phyloP scores from a whole-genome alignment of 2,113 vertebrate species.

The Cyphotilapia sp. region DNA sequence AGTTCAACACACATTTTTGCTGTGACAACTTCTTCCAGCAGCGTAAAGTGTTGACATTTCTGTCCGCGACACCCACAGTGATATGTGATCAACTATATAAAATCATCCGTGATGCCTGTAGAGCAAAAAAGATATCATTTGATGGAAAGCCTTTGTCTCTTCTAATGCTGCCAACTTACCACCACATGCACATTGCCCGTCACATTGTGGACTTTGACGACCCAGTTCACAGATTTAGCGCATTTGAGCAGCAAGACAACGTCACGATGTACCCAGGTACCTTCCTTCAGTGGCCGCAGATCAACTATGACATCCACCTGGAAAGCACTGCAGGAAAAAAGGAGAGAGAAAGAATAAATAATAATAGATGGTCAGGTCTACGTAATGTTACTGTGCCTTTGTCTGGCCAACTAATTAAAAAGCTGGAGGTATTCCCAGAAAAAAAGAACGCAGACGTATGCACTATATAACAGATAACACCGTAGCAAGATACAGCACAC shows the following conservation, averaged over 20 bases:
- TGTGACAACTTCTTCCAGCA: background rate
- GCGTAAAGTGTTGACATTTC: constrained; percentile 14
- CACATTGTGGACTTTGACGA: constrained; percentile 82
- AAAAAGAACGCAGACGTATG: constrained; percentile 72
- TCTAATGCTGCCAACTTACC: constrained; percentile 70
- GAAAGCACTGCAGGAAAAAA: constrained; percentile 75
- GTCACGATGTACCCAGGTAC: constrained; percentile 72
- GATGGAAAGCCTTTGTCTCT: background rate
- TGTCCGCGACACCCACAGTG: background rate
- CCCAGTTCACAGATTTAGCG: constrained; percentile 91
- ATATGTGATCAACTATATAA: background rate
- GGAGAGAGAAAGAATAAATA: constrained; percentile 13
- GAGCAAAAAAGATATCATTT: background rate
- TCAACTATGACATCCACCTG: constrained; percentile 96
- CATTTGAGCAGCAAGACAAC: constrained; percentile 88
- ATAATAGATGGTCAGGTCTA: background rate
- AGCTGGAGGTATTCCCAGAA: constrained; percentile 77
- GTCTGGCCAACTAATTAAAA: constrained; percentile 95
- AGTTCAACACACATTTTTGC: background rate
- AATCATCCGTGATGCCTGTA: background rate
- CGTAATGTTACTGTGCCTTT: constrained; percentile 72
- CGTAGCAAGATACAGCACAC: constrained; percentile 66
- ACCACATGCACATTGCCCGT: constrained; percentile 81
- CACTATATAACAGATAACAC: constrained; percentile 71
- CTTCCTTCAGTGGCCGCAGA: constrained; percentile 77